Conservation (phyloP, 2,888 invertebrate species). For the Pteria penguin region DNA sequence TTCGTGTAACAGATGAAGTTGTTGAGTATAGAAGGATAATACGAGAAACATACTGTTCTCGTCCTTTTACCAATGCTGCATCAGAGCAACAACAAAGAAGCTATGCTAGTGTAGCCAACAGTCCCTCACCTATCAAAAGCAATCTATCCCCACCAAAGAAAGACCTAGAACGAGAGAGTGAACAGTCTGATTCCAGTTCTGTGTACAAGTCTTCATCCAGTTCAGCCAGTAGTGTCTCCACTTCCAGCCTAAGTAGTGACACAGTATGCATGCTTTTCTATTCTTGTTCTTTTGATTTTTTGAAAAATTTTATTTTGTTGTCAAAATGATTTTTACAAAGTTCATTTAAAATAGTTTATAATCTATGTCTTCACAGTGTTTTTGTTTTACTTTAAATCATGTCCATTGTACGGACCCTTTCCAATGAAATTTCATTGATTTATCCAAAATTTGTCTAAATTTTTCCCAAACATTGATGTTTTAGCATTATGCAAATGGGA, state of each 20-base stretch:
- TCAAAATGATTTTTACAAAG: too few species aligned
- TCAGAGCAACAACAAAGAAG: conserved; percentile 47
- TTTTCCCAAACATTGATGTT: too few species aligned
- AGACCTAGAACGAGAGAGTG: conserved; percentile 57
- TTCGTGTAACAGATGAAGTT: conserved; percentile 96
- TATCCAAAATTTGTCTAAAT: too few species aligned
- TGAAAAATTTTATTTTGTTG: too few species aligned
- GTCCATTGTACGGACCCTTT: too few species aligned
- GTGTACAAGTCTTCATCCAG: conserved; percentile 70
- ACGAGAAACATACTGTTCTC: conserved; percentile 82
- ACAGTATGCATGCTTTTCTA: conserved; percentile 59
- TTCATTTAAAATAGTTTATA: too few species aligned
- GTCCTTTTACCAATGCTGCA: conserved; percentile 37
- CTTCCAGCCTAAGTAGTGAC: conserved; percentile 71
- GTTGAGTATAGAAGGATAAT: conserved; percentile 87
- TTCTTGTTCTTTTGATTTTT: background rate
- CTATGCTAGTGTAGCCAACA: conserved; percentile 63
- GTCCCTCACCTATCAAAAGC: conserved; percentile 1
- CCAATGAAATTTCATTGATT: too few species aligned
- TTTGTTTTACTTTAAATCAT: background rate
- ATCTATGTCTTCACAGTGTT: background rate
- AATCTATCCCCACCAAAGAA: background rate
- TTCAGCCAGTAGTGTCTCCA: conserved; percentile 59
- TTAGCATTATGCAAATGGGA: too few species aligned
- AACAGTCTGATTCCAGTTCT: conserved; percentile 72